Evolutionary conservation across 2,797 vertebrate species (phyloP).

Genomic region (Lophius americanus): DNA sequence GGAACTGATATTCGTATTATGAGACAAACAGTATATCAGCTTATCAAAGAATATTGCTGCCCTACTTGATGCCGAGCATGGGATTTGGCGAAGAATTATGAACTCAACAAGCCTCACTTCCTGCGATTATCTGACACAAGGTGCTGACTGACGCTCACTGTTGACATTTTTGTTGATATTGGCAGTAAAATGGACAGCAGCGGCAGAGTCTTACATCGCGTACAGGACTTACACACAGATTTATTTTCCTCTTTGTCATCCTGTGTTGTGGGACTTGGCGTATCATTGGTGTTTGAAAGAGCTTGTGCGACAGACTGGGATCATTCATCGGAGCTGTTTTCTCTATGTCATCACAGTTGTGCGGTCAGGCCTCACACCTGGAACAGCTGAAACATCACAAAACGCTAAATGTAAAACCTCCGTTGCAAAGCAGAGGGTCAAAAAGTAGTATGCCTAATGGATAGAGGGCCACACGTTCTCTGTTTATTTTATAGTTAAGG

Average conservation of each 20-base stretch:
- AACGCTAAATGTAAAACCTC: constrained; percentile 70
- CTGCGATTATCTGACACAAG: constrained; percentile 72
- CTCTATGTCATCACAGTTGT: constrained; percentile 44
- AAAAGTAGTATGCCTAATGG: constrained; percentile 74
- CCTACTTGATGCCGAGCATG: constrained; percentile 52
- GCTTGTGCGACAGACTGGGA: constrained; percentile 46
- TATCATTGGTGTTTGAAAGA: constrained; percentile 67
- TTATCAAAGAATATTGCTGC: constrained; percentile 57
- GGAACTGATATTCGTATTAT: constrained; percentile 57
- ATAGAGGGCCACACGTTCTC: constrained; percentile 64
- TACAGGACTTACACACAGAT: constrained; percentile 44
- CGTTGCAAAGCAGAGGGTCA: constrained; percentile 56
- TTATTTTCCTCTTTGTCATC: constrained; percentile 56
- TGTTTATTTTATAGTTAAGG: constrained; percentile 37
- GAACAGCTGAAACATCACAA: constrained; percentile 76
- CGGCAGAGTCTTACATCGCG: constrained; percentile 51
- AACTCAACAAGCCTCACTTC: constrained; percentile 62
- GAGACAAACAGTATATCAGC: constrained; percentile 49
- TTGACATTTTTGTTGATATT: constrained; percentile 82
- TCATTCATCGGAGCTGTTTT: constrained; percentile 55
- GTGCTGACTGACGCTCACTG: constrained; percentile 66
- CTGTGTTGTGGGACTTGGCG: constrained; percentile 54
- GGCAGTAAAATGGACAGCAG: constrained; percentile 63
- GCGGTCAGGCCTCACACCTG: constrained; percentile 59
- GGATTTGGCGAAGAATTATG: constrained; percentile 64